Evolutionary conservation across 2,888 invertebrate genomes (phyloP), one percentile per base, ranked within the genome.

Genomic region (Cinara cedri): DNA sequence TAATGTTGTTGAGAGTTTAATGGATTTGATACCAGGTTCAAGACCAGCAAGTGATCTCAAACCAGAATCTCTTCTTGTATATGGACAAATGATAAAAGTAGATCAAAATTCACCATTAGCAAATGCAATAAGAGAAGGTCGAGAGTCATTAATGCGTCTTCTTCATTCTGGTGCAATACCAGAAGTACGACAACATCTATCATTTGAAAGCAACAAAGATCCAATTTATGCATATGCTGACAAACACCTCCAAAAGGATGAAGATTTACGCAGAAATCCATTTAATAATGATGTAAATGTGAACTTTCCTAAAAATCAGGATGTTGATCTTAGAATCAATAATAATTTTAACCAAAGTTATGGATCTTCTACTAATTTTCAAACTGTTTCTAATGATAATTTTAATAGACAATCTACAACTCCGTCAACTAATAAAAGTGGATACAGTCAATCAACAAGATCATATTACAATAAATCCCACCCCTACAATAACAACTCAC

Each of bases 111-210:
- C 93, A 14, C 91, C 91, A 84, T 85, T 95, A 72, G 92, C 92
- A 84, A 89, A 90, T 82, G 93, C 92, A 10, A 93, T 94, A 82
- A 87, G 90, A 19, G 92, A 93, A 84, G 94, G 94, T 9, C 90
- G 92, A 16, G 89, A 92, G 72, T 91, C 92, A 60, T 87, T 95
- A 24, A 92, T 92, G 84, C 92, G 90, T 84, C 91, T 90, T 83
- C 91, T 94, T 49, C 91, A 91, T 83, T 91, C 92, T 1, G 94
- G 94, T 14, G 93, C 92, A 85, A 89, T 95, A 82, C 93, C 93
- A 84, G 93, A 94, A 84, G 85, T 94, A 51, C 55, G 76, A 1
- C 76, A 78, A 68, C 76, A 78, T 60, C 16, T 78, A 51, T 78
- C 76, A 51, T 78, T 78, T 68, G 76, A 78, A 78, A 78, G 60